These are phyloP conservation scores for Scaptomyza tumidula DNA, from an alignment of 2,888 invertebrate species.

Conservation along the genomic window DNA sequence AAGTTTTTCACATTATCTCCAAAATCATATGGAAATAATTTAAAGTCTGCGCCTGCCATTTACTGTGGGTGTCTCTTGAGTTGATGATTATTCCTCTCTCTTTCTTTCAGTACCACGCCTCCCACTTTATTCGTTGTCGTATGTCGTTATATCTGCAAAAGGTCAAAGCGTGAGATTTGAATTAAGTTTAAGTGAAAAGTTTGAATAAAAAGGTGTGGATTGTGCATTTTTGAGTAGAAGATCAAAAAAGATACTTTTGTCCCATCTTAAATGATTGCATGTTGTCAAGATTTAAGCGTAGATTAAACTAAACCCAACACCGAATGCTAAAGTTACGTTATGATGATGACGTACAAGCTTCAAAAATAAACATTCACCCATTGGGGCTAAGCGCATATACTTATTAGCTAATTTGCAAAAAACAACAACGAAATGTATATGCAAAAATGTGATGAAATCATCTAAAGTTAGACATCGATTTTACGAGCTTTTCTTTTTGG, in stretches of 20 bases:
- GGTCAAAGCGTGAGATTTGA: slow-evolving; percentile 73
- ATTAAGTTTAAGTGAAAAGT: slow-evolving; percentile 27
- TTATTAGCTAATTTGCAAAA: slow-evolving; percentile 74
- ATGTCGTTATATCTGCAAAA: slow-evolving; percentile 62
- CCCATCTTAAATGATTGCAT: slow-evolving; percentile 9
- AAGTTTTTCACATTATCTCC: slow-evolving; percentile 73
- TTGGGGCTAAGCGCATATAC: slow-evolving; percentile 69
- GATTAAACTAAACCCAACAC: slow-evolving; percentile 13
- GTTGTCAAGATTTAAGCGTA: slow-evolving; percentile 7
- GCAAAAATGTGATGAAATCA: slow-evolving; percentile 73
- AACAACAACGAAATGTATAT: slow-evolving; percentile 46
- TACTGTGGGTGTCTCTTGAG: slow-evolving; percentile 48
- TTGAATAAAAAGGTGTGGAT: slow-evolving; percentile 15
- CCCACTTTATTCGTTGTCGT: slow-evolving; percentile 46
- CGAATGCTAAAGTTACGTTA: slow-evolving; percentile 26
- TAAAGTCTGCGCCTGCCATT: slow-evolving; percentile 15
- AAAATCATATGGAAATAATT: slow-evolving; percentile 76
- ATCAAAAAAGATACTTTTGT: background rate
- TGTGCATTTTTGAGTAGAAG: too few species aligned
- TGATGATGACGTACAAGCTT: slow-evolving; percentile 35
- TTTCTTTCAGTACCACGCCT: slow-evolving; percentile 18
- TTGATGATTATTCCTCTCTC: background rate
- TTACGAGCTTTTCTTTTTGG: slow-evolving; percentile 45
- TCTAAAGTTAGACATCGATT: slow-evolving; percentile 67
- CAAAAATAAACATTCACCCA: slow-evolving; percentile 60